Conservation (phyloP, 2,888 invertebrate species). For the Schizotus pectinicornis region DNA sequence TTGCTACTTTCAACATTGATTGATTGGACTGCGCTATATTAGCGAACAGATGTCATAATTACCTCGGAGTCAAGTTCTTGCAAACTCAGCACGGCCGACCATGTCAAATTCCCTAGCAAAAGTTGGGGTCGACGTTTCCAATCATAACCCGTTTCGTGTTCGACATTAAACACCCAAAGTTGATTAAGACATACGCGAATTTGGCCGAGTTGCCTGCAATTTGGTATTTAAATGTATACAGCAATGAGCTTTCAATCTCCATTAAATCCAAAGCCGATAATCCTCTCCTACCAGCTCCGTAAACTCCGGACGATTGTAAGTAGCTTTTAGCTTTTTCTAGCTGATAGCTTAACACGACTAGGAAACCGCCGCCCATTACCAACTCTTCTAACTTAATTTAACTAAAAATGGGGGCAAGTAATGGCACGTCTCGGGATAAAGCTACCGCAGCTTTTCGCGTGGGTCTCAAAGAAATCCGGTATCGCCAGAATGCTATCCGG, state of each 20-base stretch:
- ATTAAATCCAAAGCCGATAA: conserved; percentile 24
- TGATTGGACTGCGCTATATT: too few relatives aligned
- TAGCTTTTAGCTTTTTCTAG: conserved; percentile 24
- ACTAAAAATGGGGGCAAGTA: conserved; percentile 2
- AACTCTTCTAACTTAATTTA: conserved; percentile 12
- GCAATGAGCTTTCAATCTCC: conserved; percentile 29
- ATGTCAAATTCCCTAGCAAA: too few relatives aligned
- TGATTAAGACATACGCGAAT: neutral
- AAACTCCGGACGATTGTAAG: conserved; percentile 25
- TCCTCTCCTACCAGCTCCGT: conserved; percentile 19
- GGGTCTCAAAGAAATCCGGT: neutral
- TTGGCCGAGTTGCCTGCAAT: neutral
- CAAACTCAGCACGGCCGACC: too few relatives aligned
- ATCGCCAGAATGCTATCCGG: conserved; percentile 2
- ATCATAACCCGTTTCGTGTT: neutral
- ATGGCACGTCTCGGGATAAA: too few relatives aligned
- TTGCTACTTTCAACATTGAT: too few relatives aligned
- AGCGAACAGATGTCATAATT: too few relatives aligned
- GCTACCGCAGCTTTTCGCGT: neutral
- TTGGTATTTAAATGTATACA: conserved; percentile 28
- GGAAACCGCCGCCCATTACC: neutral
- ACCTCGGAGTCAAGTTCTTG: too few relatives aligned
- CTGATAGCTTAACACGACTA: conserved; percentile 9
- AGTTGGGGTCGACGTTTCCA: too few relatives aligned
- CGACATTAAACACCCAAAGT: conserved; percentile 2